Evolutionary conservation across 1,140 invertebrate genomes (phyloP).

Genomic region (Scaptomyza graminum): DNA sequence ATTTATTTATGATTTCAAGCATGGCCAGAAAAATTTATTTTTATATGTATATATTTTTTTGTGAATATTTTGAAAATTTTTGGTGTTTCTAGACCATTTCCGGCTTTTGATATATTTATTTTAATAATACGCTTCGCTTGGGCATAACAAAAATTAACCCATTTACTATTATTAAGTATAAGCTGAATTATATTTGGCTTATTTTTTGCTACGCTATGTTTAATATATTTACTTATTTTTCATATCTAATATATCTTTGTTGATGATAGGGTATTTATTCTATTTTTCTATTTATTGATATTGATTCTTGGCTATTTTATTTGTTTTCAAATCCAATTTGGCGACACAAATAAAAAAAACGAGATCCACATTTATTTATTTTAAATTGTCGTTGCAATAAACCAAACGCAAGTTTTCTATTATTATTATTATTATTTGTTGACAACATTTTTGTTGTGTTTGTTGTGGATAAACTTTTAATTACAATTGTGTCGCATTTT

Average conservation of each 20-base stretch:
- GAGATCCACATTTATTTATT: conserved; percentile 64
- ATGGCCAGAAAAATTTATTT: conserved; percentile 47
- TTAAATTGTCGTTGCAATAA: conserved; percentile 44
- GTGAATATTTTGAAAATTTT: conserved; percentile 27
- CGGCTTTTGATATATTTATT: conserved; percentile 16
- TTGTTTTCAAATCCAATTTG: conserved; percentile 45
- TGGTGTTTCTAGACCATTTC: conserved; percentile 46
- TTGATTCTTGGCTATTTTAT: conserved; percentile 14
- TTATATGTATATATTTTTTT: neutral
- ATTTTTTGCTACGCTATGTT: too few species aligned
- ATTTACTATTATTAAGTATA: neutral
- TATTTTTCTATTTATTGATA: neutral
- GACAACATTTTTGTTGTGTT: conserved; percentile 9
- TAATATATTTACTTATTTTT: too few species aligned
- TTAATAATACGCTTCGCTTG: neutral
- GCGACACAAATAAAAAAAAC: conserved; percentile 26
- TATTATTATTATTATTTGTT: conserved; percentile 16
- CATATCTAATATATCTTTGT: too few species aligned
- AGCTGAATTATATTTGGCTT: too few species aligned
- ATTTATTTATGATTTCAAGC: conserved; percentile 53
- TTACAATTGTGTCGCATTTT: conserved; percentile 3
- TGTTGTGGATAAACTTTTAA: neutral
- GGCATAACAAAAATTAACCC: neutral
- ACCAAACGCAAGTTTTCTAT: conserved; percentile 41
- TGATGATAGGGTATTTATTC: neutral